These are phyloP conservation scores for Drosophila multiciliata DNA, from an alignment of 2,888 invertebrate species.

Conservation along the genomic window DNA sequence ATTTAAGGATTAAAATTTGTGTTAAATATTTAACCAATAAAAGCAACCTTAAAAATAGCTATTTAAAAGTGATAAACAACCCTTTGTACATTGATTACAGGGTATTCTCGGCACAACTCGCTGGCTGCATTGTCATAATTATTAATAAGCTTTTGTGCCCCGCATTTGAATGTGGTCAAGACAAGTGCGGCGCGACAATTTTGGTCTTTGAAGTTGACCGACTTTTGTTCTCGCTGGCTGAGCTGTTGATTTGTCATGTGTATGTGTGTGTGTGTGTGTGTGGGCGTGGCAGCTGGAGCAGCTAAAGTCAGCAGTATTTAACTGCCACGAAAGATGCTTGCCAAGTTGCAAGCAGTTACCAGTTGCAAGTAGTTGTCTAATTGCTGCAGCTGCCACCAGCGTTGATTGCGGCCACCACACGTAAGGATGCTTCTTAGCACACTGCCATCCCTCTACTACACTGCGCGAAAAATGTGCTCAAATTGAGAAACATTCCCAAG, in stretches of 20 bases:
- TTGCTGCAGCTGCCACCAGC: constrained; percentile 44
- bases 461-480: background rate
- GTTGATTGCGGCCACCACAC: constrained; percentile 25
- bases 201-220: constrained; percentile 52
- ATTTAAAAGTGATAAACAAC: background rate
- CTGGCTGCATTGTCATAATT: constrained; percentile 70
- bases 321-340: constrained; percentile 12
- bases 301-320: background rate
- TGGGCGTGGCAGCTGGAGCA: constrained; percentile 23
- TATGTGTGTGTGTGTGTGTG: constrained; percentile 21
- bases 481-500: background rate
- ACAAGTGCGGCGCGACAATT: constrained; percentile 40
- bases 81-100: background rate
- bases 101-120: constrained; percentile 23
- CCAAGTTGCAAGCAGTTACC: constrained; percentile 36
- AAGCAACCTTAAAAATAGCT: background rate
- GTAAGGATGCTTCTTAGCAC: constrained; percentile 4
- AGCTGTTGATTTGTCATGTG: constrained; percentile 35
- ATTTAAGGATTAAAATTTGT: background rate
- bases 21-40: background rate
- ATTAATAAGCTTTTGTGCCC: constrained; percentile 64
- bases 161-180: constrained; percentile 74
- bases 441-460: background rate
- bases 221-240: constrained; percentile 29
- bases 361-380: constrained; percentile 42